Conservation (phyloP, 2,113 vertebrate species). For the Vulpes ferrilata region DNA sequence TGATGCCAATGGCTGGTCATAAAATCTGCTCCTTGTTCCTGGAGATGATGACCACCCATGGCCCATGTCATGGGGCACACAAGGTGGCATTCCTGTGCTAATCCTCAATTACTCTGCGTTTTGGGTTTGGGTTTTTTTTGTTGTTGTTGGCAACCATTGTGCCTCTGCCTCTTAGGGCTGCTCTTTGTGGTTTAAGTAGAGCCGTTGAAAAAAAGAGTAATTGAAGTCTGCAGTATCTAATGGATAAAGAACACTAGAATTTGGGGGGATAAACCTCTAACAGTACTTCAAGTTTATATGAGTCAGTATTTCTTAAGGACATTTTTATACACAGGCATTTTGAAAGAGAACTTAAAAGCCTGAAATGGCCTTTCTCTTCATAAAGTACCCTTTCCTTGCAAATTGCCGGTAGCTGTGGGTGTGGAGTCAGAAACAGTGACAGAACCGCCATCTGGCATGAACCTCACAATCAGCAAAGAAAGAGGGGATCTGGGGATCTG, state of each 20-base stretch:
- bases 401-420: background rate
- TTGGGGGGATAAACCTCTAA: background rate
- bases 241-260: background rate
- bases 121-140: background rate
- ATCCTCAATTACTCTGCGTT: background rate
- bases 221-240: background rate
- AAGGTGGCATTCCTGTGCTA: background rate
- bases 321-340: background rate
- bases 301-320: constrained; percentile 7
- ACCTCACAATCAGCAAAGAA: background rate
- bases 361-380: background rate
- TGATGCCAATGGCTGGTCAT: accelerated
- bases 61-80: accelerated
- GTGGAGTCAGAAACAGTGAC: background rate
- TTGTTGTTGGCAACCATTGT: background rate
- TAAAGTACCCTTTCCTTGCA: background rate
- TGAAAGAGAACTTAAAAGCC: background rate
- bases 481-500: background rate
- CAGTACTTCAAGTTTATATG: background rate
- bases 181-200: constrained; percentile 29
- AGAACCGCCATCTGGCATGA: accelerated
- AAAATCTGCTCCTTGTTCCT: background rate
- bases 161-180: constrained; percentile 26
- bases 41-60: accelerated
- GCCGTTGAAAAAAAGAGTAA: background rate